Percentiles rank a stretch among this genome's conserved stretches.
phyloP scores from a whole-genome alignment of 2,113 vertebrate genomes.

The Himantopus leucocephalus region DNA sequence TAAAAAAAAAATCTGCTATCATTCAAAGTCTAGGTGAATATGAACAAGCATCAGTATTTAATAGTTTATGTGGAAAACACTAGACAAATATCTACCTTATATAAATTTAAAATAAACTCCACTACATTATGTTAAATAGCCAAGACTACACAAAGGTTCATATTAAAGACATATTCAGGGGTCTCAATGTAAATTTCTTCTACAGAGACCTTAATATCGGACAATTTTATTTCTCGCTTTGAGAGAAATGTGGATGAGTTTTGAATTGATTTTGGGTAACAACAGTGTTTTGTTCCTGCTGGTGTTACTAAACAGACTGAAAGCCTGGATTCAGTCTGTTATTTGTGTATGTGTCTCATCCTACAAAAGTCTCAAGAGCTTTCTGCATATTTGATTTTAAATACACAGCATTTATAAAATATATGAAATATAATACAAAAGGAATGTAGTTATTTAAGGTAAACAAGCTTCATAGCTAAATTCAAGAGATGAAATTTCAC shows the following conservation, averaged over 20 bases:
- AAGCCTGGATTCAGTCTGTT: background rate
- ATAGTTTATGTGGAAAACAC: background rate
- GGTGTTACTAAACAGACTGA: background rate
- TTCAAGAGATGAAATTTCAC: background rate
- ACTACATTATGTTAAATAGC: background rate
- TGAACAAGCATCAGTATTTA: background rate
- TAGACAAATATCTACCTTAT: background rate
- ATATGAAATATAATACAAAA: background rate
- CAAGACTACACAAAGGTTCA: background rate
- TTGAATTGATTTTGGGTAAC: background rate
- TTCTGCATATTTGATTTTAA: background rate
- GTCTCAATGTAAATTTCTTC: background rate
- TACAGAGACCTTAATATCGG: background rate
- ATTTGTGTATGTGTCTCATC: background rate
- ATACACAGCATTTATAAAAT: background rate
- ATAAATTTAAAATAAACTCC: background rate
- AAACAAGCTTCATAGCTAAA: background rate
- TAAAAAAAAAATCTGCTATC: background rate
- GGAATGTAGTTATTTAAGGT: background rate
- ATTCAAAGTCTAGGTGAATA: background rate
- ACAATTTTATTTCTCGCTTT: background rate
- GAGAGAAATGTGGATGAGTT: background rate
- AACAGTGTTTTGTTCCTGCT: background rate
- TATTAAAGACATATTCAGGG: background rate
- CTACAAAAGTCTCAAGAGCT: background rate